Percentiles rank a stretch among this genome's conserved stretches.
Evolutionary conservation across 1,140 invertebrate genomes (phyloP).

Genomic region (Sycobia sp.): DNA sequence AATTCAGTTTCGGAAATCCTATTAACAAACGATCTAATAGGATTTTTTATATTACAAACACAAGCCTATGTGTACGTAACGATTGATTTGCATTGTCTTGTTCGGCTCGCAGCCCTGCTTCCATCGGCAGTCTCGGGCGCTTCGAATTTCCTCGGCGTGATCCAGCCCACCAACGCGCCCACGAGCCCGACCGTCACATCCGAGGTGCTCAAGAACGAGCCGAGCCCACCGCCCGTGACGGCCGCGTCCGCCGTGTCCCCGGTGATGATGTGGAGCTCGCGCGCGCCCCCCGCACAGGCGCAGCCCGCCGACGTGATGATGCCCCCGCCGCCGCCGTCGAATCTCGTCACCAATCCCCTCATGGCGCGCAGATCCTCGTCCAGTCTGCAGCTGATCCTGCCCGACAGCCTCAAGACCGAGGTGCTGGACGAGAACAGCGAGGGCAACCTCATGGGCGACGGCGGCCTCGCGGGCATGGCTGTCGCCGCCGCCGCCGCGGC

Average conservation of each 20-base stretch:
- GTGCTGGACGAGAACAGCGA: constrained; percentile 73
- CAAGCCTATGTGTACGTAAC: no score
- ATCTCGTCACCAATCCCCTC: constrained; percentile 49
- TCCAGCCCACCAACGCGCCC: constrained; percentile 38
- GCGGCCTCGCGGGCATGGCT: constrained; percentile 56
- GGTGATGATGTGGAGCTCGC: constrained; percentile 55
- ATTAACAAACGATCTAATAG: no score
- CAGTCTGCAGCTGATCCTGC: constrained; percentile 56
- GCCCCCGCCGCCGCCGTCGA: constrained; percentile 49
- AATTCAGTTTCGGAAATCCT: no score
- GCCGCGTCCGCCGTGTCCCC: constrained; percentile 29
- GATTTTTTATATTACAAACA: no score
- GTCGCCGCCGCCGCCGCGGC: no score
- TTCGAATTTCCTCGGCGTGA: constrained; percentile 46
- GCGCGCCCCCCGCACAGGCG: constrained; percentile 39
- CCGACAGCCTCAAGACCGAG: constrained; percentile 71
- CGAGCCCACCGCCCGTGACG: constrained; percentile 49
- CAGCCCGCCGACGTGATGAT: constrained; percentile 55
- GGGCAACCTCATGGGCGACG: constrained; percentile 63
- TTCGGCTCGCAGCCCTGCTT: neutral
- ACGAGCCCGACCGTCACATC: constrained; percentile 23
- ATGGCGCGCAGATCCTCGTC: constrained; percentile 51
- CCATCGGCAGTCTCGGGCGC: constrained; percentile 38
- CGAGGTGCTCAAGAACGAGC: constrained; percentile 51
- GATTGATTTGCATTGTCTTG: no score